Base-by-base conservation (phyloP, 2,113 vertebrate species). In the Halichoeres trimaculatus region DNA sequence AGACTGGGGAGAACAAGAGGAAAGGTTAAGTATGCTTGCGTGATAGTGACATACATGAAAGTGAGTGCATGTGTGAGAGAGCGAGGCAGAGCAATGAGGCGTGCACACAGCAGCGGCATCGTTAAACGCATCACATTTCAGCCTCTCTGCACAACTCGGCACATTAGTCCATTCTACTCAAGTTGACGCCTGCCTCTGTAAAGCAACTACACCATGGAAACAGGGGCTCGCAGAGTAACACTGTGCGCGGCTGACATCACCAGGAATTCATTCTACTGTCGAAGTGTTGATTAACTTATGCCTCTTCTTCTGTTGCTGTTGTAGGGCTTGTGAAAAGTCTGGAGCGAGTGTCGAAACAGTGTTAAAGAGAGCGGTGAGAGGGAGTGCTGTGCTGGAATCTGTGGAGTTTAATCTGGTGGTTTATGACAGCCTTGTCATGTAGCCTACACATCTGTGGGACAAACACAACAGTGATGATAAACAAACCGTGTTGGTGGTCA, bases 121-220 rank as follows among this genome's bases (percentile, higher is more conserved):
- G 41, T 70, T 79, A 43, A 76, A 57, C 68, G 47, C 69, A 63
- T 73, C 82, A 69, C 80, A 72, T 78, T 71, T 65, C 64, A 72
- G 78, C 57, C 11, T 71, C 13, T 62, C 41, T 71, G 80, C 81
- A 71, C 70, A 80, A 80, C 55, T 83, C 34, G 14, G 52, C 58
- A 75, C 83, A 64, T 86, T 77, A 74, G 82, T 78, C 47, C 69
- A n/a, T 72, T 84, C 51, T 24, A 3, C 72, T 78, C 67, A 91
- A 90, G 87, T 91, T 88, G 58, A 75, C 54, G 66, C 76, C 74
- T 52, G 51, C 47, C 53, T 55, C 77, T 76, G 75, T 63, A 64
- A 74, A 47, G 65, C 70, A 67, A 65, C 78, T 65, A 85, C 88
- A 89, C 89, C 89, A 90, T 92, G 89, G 90, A 87, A 92, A 92